A percentile compares a stretch with the other conserved stretches of the same genome.
phyloP scores from a whole-genome alignment of 1,140 invertebrate genomes.

The Gryllus bimaculatus region DNA sequence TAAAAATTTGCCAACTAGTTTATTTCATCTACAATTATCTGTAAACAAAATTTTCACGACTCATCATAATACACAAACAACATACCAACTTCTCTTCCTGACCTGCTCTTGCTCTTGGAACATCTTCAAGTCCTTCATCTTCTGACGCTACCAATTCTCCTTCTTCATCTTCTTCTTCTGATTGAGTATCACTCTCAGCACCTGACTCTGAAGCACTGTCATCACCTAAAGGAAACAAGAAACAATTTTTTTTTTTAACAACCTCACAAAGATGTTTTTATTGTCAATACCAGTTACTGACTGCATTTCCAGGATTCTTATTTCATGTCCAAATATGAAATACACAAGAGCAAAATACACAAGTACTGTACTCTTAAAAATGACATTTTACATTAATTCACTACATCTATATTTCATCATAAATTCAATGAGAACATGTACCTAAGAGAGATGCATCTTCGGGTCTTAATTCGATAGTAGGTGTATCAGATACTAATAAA shows the following conservation, averaged over 20 bases:
- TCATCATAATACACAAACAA: background rate
- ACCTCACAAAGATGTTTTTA: too few species aligned
- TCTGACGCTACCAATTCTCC: background rate
- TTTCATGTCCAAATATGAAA: too few species aligned
- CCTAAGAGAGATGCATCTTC: background rate
- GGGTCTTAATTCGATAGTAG: background rate
- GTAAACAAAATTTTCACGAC: background rate
- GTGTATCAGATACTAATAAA: conserved; percentile 52
- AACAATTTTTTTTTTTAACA: background rate
- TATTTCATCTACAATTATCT: background rate
- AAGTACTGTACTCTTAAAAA: too few species aligned
- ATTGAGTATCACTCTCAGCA: background rate
- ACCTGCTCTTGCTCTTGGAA: background rate
- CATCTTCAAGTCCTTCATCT: background rate
- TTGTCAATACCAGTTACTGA: too few species aligned
- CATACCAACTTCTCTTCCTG: background rate
- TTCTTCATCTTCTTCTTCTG: background rate
- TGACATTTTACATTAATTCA: background rate
- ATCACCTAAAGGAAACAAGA: background rate
- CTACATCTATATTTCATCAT: background rate
- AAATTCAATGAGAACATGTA: background rate
- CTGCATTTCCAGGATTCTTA: too few species aligned
- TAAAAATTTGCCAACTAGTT: background rate
- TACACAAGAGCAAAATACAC: too few species aligned
- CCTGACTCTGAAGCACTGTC: background rate